These are phyloP conservation scores for Caenorhabditis sp. DNA, from an alignment of 2,888 invertebrate genomes.

Conservation along the genomic window DNA sequence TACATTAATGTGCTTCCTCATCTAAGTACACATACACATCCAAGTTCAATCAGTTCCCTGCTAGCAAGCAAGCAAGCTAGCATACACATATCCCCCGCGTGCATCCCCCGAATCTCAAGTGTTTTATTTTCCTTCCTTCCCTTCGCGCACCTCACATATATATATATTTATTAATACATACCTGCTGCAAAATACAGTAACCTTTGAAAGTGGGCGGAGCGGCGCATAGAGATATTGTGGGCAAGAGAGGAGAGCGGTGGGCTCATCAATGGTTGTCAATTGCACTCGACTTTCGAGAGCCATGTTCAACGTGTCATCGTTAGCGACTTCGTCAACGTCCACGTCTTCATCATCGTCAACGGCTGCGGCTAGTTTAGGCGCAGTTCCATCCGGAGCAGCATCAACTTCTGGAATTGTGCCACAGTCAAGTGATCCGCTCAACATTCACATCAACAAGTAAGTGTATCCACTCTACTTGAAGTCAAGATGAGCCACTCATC, in stretches of 20 bases:
- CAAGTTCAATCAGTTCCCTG: background rate
- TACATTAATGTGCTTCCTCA: too few relatives aligned
- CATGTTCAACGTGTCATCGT: constrained; percentile 58
- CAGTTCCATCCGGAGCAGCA: constrained; percentile 11
- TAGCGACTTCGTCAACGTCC: constrained; percentile 28
- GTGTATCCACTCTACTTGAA: constrained; percentile 42
- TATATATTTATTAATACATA: background rate
- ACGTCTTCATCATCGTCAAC: too few relatives aligned
- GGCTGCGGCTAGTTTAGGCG: constrained; percentile 17
- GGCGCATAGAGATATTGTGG: background rate
- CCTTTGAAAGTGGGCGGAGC: background rate
- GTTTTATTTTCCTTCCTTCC: background rate
- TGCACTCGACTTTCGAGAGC: constrained; percentile 50
- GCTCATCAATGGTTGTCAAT: constrained; percentile 50
- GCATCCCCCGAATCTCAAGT: background rate
- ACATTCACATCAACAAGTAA: constrained; percentile 42
- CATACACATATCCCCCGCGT: background rate
- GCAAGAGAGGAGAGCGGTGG: constrained; percentile 26
- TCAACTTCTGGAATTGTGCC: constrained; percentile 30
- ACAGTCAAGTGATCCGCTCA: constrained; percentile 1
- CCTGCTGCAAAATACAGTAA: constrained; percentile 15
- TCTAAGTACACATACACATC: background rate
- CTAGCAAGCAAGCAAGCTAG: background rate
- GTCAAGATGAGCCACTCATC: constrained; percentile 42
- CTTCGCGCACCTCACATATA: background rate